Base-by-base conservation (phyloP, 1,140 invertebrate species). In the Aphelinus certus region DNA sequence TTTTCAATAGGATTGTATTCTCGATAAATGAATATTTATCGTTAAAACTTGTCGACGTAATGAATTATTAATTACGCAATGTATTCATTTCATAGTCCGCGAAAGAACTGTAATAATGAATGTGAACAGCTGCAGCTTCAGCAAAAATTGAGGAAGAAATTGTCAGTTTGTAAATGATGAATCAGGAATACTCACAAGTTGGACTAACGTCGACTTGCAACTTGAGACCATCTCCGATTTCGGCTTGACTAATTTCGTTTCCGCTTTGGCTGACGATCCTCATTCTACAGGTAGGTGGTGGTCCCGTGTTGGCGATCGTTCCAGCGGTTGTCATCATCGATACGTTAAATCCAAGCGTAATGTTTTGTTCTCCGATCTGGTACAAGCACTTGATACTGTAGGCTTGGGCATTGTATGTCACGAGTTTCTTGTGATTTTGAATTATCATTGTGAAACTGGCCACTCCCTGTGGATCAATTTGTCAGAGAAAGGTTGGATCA, bases 351-450 rank as follows among this genome's bases (percentile, higher is more conserved):
- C 96, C 96, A 4, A 97, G 87, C 0, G 95, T 97, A 0, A 98
- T 95, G 70, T 96, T 97, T 85, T 96, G 95, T 85, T 97, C 96
- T 73, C 95, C 95, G 1, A 95, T 97, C 86, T 96, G 94, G 84
- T 97, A 97, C 65, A 97, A 93, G 85, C 96, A 98, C 86, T 95
- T 96, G 62, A 97, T 96, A 84, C 97, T 95, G 87, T 97, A 98
- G 1, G 96, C 96, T 88, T 97, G 95, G 1, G 96, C 95, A 80
- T 96, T 95, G 83, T 95, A 96, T 3, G 96, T 98, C n/a, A 97
- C 94, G 3, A 98, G 87, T 90, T 96, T 97, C 0, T 96, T 96
- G 92, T 98, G 96, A 88, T 96, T 97, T 82, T 97, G 96, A 82
- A 98, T 96, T 7, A 98, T 96, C 42, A 98, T 88, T 1, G 97